A percentile compares a stretch with the other conserved stretches of the same genome.
These are phyloP conservation scores for Idaea straminata DNA, from an alignment of 2,888 invertebrate species.

Conservation along the genomic window DNA sequence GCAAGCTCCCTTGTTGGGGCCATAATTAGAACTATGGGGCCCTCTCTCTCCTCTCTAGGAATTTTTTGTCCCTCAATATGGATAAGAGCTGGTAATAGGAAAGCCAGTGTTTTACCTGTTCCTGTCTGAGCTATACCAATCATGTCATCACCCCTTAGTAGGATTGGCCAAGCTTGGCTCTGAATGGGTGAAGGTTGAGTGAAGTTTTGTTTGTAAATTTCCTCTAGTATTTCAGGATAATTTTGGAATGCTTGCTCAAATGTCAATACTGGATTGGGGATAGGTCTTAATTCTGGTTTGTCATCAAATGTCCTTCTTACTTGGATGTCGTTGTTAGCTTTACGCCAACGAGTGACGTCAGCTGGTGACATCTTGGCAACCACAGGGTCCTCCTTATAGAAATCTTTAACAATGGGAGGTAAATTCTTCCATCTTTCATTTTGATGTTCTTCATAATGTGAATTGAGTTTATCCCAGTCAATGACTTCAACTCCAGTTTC, in stretches of 20 bases:
- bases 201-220: constrained; percentile 91
- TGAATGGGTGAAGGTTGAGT: constrained; percentile 94
- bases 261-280: constrained; percentile 88
- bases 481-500: constrained; percentile 62
- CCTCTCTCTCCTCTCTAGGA: constrained; percentile 85
- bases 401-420: constrained; percentile 87
- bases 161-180: constrained; percentile 96
- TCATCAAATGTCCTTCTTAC: constrained; percentile 84
- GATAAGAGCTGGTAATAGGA: constrained; percentile 94
- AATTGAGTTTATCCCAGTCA: constrained; percentile 81
- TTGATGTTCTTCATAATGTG: constrained; percentile 75
- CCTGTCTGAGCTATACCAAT: constrained; percentile 98
- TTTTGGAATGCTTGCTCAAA: constrained; percentile 91
- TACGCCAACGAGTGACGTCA: constrained; percentile 83
- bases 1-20: constrained; percentile 97
- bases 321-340: constrained; percentile 85
- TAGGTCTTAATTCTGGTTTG: constrained; percentile 60
- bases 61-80: constrained; percentile 93
- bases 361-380: constrained; percentile 83
- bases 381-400: constrained; percentile 88
- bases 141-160: constrained; percentile 93
- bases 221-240: constrained; percentile 90
- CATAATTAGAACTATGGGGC: constrained; percentile 92
- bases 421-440: constrained; percentile 82
- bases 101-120: constrained; percentile 97